These are phyloP conservation scores for Ianthella basta DNA, from an alignment of 37 sponge, comb jelly and placozoan species.

Conservation along the genomic window DNA sequence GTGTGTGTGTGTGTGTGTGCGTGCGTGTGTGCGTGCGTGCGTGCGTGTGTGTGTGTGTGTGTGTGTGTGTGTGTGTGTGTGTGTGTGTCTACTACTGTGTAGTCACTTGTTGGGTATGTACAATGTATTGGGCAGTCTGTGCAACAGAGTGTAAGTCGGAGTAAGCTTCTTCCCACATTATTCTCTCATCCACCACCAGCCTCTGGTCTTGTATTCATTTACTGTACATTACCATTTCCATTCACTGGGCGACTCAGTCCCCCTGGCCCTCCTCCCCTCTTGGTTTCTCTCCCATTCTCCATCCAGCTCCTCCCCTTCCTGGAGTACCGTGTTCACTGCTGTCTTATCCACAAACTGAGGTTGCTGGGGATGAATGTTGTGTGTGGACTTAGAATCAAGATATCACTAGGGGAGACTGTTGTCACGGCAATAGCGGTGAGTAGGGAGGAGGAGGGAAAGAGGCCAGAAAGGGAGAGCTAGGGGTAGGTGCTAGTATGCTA, in stretches of 20 bases:
- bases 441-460: neutral
- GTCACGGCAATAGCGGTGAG: slow-evolving; percentile 76
- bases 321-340: slow-evolving; percentile 68
- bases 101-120: neutral
- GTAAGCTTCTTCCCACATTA: too few relatives aligned
- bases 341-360: slow-evolving; percentile 72
- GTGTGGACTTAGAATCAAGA: slow-evolving; percentile 52
- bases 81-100: too few relatives aligned
- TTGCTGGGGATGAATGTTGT: slow-evolving; percentile 80
- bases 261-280: neutral
- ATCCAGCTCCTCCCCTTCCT: slow-evolving; percentile 77
- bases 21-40: too few relatives aligned
- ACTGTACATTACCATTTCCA: neutral
- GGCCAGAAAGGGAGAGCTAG: too few relatives aligned
- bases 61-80: too few relatives aligned
- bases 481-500: too few relatives aligned
- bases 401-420: slow-evolving; percentile 71
- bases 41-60: too few relatives aligned
- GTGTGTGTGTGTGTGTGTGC: too few relatives aligned
- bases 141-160: too few relatives aligned
- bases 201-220: too few relatives aligned
- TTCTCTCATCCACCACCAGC: too few relatives aligned
- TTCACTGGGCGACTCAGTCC: neutral
- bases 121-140: too few relatives aligned
- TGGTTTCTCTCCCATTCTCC: neutral